These are phyloP conservation scores for Ectropis grisescens DNA, from an alignment of 1,140 invertebrate species.

Conservation along the genomic window DNA sequence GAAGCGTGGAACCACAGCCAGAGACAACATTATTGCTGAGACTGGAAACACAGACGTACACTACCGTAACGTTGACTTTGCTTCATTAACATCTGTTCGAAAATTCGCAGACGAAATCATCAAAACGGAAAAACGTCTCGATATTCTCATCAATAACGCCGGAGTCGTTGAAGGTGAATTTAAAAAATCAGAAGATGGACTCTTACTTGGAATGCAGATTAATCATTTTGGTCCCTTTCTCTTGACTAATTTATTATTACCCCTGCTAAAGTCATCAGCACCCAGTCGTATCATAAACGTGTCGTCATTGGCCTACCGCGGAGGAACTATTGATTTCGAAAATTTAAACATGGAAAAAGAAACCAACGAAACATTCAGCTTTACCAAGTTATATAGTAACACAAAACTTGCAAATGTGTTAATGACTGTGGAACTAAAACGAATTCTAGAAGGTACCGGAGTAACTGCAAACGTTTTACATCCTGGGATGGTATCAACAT, in stretches of 20 bases:
- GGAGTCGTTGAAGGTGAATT: conserved; percentile 46
- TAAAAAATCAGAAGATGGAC: conserved; percentile 77
- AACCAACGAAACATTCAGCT: conserved; percentile 59
- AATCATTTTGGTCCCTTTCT: conserved; percentile 91
- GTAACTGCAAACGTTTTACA: conserved; percentile 87
- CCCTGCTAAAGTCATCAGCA: conserved; percentile 81
- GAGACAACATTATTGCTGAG: conserved; percentile 58
- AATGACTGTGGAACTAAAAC: conserved; percentile 84
- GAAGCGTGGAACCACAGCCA: conserved; percentile 42
- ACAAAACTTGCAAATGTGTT: conserved; percentile 90
- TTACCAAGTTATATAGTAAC: conserved; percentile 76
- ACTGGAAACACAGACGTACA: conserved; percentile 62
- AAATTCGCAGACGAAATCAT: conserved; percentile 76
- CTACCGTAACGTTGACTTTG: conserved; percentile 76
- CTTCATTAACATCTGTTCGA: conserved; percentile 82
- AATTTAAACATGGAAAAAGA: conserved; percentile 77
- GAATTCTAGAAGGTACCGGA: conserved; percentile 77
- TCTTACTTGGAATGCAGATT: conserved; percentile 86
- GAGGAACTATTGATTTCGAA: conserved; percentile 79
- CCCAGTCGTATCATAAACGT: conserved; percentile 88
- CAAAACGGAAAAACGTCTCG: conserved; percentile 76
- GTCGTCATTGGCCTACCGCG: conserved; percentile 81
- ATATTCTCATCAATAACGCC: conserved; percentile 89
- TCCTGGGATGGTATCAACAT: conserved; percentile 75
- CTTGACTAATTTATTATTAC: conserved; percentile 77